These are phyloP conservation scores for Oedothorax gibbosus DNA, from an alignment of 1,140 invertebrate genomes.

Conservation along the genomic window DNA sequence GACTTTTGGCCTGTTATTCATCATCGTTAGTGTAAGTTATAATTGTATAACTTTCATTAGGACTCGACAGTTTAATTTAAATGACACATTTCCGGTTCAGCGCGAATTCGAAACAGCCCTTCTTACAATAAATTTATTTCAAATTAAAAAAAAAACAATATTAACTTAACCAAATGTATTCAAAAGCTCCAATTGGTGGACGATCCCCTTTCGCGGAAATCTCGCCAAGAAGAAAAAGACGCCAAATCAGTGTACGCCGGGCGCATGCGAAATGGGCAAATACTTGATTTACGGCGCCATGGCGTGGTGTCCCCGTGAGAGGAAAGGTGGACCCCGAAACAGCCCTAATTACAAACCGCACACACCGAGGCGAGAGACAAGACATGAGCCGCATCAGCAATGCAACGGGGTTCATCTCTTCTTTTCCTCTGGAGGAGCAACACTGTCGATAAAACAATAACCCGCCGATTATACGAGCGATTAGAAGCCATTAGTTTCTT, in stretches of 20 bases:
- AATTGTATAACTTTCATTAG: too few relatives aligned
- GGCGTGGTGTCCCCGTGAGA: conserved; percentile 20
- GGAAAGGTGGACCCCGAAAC: conserved; percentile 55
- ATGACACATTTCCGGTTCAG: too few relatives aligned
- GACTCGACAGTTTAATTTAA: too few relatives aligned
- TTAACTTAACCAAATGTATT: too few relatives aligned
- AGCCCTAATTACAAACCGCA: conserved; percentile 61
- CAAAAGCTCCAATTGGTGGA: neutral
- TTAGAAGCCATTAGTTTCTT: conserved; percentile 5
- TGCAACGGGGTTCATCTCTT: neutral
- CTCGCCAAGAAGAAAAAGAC: too few relatives aligned
- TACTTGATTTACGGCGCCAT: conserved; percentile 48
- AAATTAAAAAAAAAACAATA: too few relatives aligned
- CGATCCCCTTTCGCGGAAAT: neutral
- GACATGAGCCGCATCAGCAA: conserved; percentile 40
- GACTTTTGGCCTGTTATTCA: too few relatives aligned
- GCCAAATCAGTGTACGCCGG: neutral
- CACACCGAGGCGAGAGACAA: conserved; percentile 18
- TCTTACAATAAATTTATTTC: too few relatives aligned
- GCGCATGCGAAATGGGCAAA: conserved; percentile 54
- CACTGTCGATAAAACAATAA: conserved; percentile 20
- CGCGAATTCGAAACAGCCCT: too few relatives aligned
- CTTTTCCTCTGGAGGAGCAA: conserved; percentile 11
- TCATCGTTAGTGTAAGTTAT: too few relatives aligned
- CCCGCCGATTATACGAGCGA: conserved; percentile 12